Conservation (phyloP, 1,140 invertebrate genomes). For the Coelopa frigida region DNA sequence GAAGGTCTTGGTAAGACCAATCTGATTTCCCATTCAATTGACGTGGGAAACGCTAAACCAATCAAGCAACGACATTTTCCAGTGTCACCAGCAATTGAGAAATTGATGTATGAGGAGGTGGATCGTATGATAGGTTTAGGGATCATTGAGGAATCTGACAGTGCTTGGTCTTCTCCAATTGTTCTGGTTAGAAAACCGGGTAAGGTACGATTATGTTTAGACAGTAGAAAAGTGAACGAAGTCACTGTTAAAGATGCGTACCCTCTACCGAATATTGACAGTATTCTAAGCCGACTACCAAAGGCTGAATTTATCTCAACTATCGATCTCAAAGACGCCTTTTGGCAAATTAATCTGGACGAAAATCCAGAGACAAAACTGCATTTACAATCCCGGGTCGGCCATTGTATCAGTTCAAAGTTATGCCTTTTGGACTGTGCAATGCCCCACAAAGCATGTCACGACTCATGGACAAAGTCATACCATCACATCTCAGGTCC, state of each 20-base stretch:
- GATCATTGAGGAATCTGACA: slow-evolving; percentile 15
- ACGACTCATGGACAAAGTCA: slow-evolving; percentile 8
- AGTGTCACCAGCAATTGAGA: slow-evolving; percentile 18
- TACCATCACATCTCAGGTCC: slow-evolving; percentile 2
- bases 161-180: slow-evolving; percentile 11
- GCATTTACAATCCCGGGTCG: slow-evolving; percentile 32
- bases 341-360: slow-evolving; percentile 23
- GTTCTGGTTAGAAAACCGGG: slow-evolving; percentile 26
- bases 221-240: slow-evolving; percentile 28
- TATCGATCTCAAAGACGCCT: slow-evolving; percentile 10
- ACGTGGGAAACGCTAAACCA: slow-evolving; percentile 21
- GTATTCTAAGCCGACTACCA: slow-evolving; percentile 18
- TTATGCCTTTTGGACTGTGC: slow-evolving; percentile 17
- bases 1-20: slow-evolving; percentile 14
- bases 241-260: slow-evolving; percentile 16
- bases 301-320: slow-evolving; percentile 17
- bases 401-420: slow-evolving; percentile 26
- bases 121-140: slow-evolving; percentile 16
- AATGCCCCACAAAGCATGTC: slow-evolving; percentile 8
- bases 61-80: slow-evolving; percentile 28
- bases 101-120: slow-evolving; percentile 12
- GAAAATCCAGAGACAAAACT: slow-evolving; percentile 30
- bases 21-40: slow-evolving; percentile 28
- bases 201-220: slow-evolving; percentile 27
- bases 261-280: slow-evolving; percentile 23